These are phyloP conservation scores for Drosophila picticornis DNA, from an alignment of 2,888 invertebrate genomes.

Conservation along the genomic window DNA sequence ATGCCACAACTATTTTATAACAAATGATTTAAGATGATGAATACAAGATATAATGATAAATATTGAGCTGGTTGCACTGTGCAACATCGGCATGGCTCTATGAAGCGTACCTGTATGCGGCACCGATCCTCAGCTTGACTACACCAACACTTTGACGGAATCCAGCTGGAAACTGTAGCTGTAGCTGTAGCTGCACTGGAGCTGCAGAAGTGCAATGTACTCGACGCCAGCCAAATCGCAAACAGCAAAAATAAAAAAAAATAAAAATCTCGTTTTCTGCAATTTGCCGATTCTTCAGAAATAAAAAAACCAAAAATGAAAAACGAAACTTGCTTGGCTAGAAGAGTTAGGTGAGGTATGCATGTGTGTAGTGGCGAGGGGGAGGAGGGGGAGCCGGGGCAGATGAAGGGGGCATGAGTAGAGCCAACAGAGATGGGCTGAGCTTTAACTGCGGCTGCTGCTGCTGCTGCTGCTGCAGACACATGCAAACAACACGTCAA, in stretches of 20 bases:
- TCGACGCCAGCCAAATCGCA: conserved; percentile 59
- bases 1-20: neutral
- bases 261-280: conserved; percentile 76
- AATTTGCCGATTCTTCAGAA: conserved; percentile 77
- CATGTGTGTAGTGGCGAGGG: conserved; percentile 9
- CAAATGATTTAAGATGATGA: neutral
- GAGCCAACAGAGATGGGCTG: conserved; percentile 50
- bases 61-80: conserved; percentile 27
- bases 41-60: neutral
- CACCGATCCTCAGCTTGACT: conserved; percentile 60
- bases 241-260: conserved; percentile 43
- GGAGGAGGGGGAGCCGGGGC: neutral
- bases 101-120: conserved; percentile 56
- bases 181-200: conserved; percentile 18
- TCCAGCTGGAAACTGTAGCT: conserved; percentile 55
- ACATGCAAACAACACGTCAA: conserved; percentile 77
- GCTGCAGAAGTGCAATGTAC: conserved; percentile 69
- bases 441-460: conserved; percentile 39
- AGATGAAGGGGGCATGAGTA: neutral
- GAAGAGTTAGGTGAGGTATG: conserved; percentile 38
- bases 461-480: conserved; percentile 32
- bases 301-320: conserved; percentile 25
- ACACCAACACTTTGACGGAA: conserved; percentile 39
- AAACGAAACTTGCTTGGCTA: conserved; percentile 69
- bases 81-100: conserved; percentile 27